phyloP scores from a whole-genome alignment of 2,888 invertebrate genomes.

The Drosophila diplacantha region DNA sequence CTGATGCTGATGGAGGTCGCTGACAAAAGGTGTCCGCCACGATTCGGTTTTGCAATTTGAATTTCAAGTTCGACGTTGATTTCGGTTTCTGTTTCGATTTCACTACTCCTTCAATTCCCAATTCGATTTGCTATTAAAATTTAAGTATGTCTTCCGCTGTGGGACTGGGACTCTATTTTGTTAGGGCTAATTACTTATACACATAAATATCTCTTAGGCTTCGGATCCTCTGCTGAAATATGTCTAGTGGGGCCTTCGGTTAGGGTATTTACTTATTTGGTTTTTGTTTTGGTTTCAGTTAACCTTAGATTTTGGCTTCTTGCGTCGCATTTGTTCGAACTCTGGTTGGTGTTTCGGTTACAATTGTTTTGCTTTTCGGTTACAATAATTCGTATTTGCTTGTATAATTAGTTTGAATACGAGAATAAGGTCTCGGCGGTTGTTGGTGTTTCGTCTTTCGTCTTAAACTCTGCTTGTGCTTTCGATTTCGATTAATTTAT shows the following conservation, averaged over 20 bases:
- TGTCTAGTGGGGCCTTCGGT: neutral
- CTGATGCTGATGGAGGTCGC: neutral
- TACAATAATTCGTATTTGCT: conserved; percentile 31
- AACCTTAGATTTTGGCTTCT: conserved; percentile 1
- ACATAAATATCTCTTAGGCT: conserved; percentile 7
- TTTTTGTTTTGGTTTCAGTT: conserved; percentile 25
- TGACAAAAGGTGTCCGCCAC: conserved; percentile 11
- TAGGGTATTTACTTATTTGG: neutral
- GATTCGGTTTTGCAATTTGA: neutral
- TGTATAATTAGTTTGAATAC: conserved; percentile 17
- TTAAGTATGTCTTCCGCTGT: neutral
- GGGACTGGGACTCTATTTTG: conserved; percentile 5
- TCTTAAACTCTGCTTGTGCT: conserved; percentile 26
- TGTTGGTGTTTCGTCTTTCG: conserved; percentile 36
- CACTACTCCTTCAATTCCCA: neutral
- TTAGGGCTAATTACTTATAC: conserved; percentile 4
- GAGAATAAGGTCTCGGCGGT: conserved; percentile 39
- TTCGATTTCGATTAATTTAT: conserved; percentile 22
- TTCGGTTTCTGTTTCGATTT: neutral
- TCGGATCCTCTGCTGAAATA: conserved; percentile 4
- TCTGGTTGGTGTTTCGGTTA: conserved; percentile 37
- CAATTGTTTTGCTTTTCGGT: conserved; percentile 31
- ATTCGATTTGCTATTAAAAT: conserved; percentile 2
- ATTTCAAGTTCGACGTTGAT: neutral
- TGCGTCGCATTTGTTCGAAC: neutral